Conservation (phyloP, 2,113 vertebrate genomes). For the Leiothrix lutea region DNA sequence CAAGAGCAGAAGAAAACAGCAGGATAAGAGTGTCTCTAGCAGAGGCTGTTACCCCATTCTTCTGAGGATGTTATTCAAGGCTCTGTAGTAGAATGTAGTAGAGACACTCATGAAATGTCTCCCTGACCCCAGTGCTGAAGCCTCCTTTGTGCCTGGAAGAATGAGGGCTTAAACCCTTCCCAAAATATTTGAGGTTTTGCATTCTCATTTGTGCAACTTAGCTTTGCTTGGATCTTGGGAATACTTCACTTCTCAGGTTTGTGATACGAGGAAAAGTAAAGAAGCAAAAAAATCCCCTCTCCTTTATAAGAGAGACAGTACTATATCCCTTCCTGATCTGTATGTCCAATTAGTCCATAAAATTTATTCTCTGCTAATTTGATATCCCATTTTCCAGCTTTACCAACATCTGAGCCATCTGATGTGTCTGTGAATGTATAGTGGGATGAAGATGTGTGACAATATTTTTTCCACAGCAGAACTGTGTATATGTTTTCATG, state of each 20-base stretch:
- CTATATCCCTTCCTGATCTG: neutral
- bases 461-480: slow-evolving; percentile 26
- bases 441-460: neutral
- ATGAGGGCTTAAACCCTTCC: slow-evolving; percentile 26
- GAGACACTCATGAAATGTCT: neutral
- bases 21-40: slow-evolving; percentile 18
- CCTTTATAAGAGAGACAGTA: neutral
- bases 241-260: slow-evolving; percentile 5
- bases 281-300: neutral
- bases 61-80: slow-evolving; percentile 11
- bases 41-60: slow-evolving; percentile 15
- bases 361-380: slow-evolving; percentile 28
- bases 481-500: slow-evolving; percentile 37
- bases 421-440: neutral
- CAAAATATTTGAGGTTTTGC: slow-evolving; percentile 21
- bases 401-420: slow-evolving; percentile 30
- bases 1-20: slow-evolving; percentile 29
- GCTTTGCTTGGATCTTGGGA: neutral
- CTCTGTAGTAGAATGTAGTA: neutral
- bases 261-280: neutral
- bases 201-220: slow-evolving; percentile 4
- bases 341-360: slow-evolving; percentile 13
- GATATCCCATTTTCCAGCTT: neutral
- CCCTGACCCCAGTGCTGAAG: neutral
- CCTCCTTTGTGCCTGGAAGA: slow-evolving; percentile 39